phyloP scores from a whole-genome alignment of 2,113 vertebrate genomes.

The Lophotis ruficrista region DNA sequence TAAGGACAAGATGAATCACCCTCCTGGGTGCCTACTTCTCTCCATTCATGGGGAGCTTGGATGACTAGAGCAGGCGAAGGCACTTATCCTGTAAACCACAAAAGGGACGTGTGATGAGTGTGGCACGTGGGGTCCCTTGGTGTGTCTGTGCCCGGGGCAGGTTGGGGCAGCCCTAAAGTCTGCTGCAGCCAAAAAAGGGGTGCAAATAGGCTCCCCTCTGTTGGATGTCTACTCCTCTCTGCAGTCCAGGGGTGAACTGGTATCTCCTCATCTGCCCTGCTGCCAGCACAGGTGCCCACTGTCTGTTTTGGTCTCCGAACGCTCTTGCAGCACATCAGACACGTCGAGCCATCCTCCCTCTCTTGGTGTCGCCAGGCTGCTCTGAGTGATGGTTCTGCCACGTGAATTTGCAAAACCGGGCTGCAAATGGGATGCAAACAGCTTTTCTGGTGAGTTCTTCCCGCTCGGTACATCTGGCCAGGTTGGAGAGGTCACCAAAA shows the following conservation, averaged over 20 bases:
- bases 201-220: not conserved
- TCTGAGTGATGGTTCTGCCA: not conserved
- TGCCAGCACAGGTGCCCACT: no score
- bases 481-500: not conserved
- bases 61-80: not conserved
- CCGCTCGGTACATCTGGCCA: not conserved
- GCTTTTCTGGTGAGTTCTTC: not conserved
- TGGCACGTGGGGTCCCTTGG: no score
- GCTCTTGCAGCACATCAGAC: not conserved
- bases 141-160: not conserved
- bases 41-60: not conserved
- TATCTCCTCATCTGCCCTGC: no score
- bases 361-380: not conserved
- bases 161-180: not conserved
- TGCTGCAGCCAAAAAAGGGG: not conserved
- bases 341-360: rapidly evolving
- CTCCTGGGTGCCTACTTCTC: not conserved
- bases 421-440: not conserved
- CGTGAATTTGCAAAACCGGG: not conserved
- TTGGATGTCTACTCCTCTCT: not conserved
- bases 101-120: not conserved
- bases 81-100: not conserved
- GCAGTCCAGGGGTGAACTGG: not conserved
- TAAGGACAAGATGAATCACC: conserved; percentile 28
- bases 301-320: rapidly evolving